phyloP scores from a whole-genome alignment of 2,113 vertebrate species.

The Erinaceus europaeus region DNA sequence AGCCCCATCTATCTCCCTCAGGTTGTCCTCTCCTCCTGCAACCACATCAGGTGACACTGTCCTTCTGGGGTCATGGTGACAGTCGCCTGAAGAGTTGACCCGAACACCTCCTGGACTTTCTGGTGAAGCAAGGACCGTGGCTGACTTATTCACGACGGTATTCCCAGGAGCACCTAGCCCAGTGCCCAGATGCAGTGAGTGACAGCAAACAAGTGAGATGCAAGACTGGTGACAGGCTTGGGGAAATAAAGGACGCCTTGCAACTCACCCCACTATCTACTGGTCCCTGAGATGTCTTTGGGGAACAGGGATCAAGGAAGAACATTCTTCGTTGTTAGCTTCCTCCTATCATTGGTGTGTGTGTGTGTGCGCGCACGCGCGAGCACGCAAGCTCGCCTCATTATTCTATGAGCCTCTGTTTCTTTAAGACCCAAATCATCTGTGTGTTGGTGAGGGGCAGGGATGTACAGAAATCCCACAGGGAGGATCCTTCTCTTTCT shows the following conservation, averaged over 20 bases:
- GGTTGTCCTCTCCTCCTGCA: no score
- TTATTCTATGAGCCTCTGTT: neutral
- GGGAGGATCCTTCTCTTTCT: constrained; percentile 37
- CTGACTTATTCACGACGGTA: rapidly evolving
- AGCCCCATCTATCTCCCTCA: no score
- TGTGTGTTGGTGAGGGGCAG: neutral
- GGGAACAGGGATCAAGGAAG: neutral
- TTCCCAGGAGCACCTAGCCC: neutral
- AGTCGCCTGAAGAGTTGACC: neutral
- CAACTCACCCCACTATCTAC: no score
- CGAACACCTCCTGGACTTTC: neutral
- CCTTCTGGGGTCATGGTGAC: no score
- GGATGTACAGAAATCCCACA: constrained; percentile 37
- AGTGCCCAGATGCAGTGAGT: neutral
- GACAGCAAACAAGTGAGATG: no score
- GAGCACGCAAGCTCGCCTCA: no score
- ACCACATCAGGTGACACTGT: neutral
- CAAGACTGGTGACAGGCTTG: no score
- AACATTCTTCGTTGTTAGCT: rapidly evolving
- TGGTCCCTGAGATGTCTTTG: neutral
- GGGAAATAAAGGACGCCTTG: no score
- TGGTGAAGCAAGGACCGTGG: rapidly evolving
- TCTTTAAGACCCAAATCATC: constrained; percentile 39
- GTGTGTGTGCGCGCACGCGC: rapidly evolving
- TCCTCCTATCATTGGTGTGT: neutral